A percentile compares a stretch with the other conserved stretches of the same genome.
phyloP scores from a whole-genome alignment of 2,888 invertebrate genomes.

The Cephonodes hylas region DNA sequence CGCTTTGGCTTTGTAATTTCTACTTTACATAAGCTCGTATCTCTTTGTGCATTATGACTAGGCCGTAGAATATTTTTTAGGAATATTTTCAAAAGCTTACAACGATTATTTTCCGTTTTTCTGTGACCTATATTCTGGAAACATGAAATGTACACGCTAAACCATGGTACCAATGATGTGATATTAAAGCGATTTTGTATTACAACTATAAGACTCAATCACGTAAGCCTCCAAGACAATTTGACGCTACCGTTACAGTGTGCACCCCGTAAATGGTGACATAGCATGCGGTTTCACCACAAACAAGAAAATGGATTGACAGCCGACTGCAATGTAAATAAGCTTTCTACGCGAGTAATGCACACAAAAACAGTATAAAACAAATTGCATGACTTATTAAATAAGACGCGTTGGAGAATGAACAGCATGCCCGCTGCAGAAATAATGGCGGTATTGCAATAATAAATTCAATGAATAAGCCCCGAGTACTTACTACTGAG shows the following conservation, averaged over 20 bases:
- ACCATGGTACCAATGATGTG: too few species aligned
- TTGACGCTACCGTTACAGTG: slow-evolving; percentile 32
- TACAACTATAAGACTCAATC: background rate
- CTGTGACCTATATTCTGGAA: background rate
- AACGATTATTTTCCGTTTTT: background rate
- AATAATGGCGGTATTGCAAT: slow-evolving; percentile 1
- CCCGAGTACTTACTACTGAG: background rate
- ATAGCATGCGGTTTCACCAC: slow-evolving; percentile 44
- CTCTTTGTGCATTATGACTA: background rate
- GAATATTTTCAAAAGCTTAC: background rate
- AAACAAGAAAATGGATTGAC: slow-evolving; percentile 47
- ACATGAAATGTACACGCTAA: too few species aligned
- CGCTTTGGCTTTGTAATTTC: background rate
- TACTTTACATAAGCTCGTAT: background rate
- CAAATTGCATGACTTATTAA: slow-evolving; percentile 3
- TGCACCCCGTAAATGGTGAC: slow-evolving; percentile 30
- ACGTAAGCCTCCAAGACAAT: background rate
- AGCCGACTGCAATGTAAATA: slow-evolving; percentile 40
- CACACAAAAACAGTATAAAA: slow-evolving; percentile 1
- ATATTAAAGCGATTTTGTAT: background rate
- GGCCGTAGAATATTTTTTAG: background rate
- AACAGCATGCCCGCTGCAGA: background rate
- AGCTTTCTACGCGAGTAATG: slow-evolving; percentile 36
- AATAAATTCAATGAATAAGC: background rate
- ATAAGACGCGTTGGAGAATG: background rate